Evolutionary conservation across 2,888 invertebrate genomes (phyloP).

Genomic region (Harpalus rufipes): DNA sequence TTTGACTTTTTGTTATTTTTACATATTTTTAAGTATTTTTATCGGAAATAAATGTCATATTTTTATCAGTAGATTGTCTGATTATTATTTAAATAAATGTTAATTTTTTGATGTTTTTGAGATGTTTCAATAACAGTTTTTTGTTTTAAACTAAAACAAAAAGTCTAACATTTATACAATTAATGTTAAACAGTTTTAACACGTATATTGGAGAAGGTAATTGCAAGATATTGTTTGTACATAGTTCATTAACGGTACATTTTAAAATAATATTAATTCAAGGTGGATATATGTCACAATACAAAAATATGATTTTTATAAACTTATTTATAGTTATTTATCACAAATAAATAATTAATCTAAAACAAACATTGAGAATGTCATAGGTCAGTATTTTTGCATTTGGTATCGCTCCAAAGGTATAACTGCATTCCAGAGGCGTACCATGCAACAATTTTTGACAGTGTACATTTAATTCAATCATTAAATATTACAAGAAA

Average conservation of each 20-base stretch:
- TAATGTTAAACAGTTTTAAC: background rate
- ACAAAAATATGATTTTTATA: constrained; percentile 3
- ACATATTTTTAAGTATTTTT: background rate
- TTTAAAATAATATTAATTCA: background rate
- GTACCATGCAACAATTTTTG: background rate
- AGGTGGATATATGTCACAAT: constrained; percentile 22
- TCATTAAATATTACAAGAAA: too few species aligned
- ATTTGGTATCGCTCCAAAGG: constrained; percentile 62
- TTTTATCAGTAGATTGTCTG: background rate
- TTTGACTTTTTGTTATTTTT: constrained; percentile 14
- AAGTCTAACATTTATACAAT: background rate
- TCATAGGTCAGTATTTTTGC: constrained; percentile 67
- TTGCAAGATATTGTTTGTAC: constrained; percentile 16
- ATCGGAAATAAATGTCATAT: background rate
- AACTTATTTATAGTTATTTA: constrained; percentile 60
- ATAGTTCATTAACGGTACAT: constrained; percentile 11
- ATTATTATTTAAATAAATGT: background rate
- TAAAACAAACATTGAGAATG: constrained; percentile 63
- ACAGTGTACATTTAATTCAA: background rate
- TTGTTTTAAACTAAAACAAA: background rate
- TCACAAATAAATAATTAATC: constrained; percentile 63
- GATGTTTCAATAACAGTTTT: background rate
- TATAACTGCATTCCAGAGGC: constrained; percentile 24
- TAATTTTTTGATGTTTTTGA: background rate
- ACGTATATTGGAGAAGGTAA: background rate